Evolutionary conservation across 2,888 invertebrate genomes (phyloP).

Genomic region (Drosophila ezoana): DNA sequence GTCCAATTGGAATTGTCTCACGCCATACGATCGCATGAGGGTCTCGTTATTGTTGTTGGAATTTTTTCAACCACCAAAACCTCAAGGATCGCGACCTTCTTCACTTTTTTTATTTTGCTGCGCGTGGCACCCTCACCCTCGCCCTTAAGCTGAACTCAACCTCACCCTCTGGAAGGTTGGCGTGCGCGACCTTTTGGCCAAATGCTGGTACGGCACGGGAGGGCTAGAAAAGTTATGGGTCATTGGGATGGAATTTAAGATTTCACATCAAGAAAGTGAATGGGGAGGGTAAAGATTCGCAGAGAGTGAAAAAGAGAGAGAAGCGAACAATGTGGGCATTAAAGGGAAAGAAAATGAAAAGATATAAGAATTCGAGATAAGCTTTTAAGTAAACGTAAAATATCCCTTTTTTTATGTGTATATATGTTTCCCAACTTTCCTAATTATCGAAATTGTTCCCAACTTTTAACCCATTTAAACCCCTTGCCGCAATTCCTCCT

Average conservation of each 20-base stretch:
- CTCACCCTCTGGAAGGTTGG: constrained; percentile 44
- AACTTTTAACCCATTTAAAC: neutral
- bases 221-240: constrained; percentile 38
- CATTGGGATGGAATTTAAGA: constrained; percentile 42
- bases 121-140: constrained; percentile 71
- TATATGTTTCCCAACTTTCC: too few species aligned
- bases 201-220: constrained; percentile 67
- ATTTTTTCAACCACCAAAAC: constrained; percentile 43
- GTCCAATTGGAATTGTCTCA: constrained; percentile 50
- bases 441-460: too few species aligned
- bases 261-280: constrained; percentile 36
- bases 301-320: too few species aligned
- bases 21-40: constrained; percentile 78
- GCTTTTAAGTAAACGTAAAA: too few species aligned
- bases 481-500: neutral
- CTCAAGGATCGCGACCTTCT: constrained; percentile 41
- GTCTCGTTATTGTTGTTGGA: constrained; percentile 54
- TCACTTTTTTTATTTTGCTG: constrained; percentile 18
- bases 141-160: constrained; percentile 9
- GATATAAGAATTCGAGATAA: neutral
- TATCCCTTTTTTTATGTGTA: too few species aligned
- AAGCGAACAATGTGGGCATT: neutral
- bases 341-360: neutral
- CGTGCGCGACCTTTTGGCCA: constrained; percentile 74
- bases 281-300: neutral